Percentiles rank a stretch among this genome's conserved stretches.
Conservation (phyloP, 2,797 vertebrate genomes). For the Lepus townsendii region DNA sequence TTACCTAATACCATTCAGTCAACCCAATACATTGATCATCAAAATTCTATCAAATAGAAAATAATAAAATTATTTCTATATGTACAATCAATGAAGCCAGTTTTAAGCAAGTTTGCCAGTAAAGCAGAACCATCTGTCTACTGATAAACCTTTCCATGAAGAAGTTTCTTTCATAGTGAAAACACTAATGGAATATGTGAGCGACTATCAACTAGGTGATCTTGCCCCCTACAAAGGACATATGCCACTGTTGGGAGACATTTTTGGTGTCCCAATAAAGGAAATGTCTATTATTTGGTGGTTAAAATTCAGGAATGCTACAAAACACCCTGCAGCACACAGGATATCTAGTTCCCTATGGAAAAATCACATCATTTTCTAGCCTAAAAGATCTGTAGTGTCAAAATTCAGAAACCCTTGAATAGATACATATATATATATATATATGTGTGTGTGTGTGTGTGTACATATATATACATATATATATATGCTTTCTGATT, state of each 20-base stretch:
- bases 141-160: not conserved
- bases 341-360: not conserved
- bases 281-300: not conserved
- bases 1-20: not conserved
- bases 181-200: not conserved
- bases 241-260: not conserved
- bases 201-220: not conserved
- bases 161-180: not conserved
- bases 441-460: too few relatives aligned
- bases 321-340: not conserved
- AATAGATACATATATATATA: not conserved
- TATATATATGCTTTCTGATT: not conserved
- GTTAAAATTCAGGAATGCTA: not conserved
- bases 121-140: not conserved
- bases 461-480: too few relatives aligned
- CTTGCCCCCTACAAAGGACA: not conserved
- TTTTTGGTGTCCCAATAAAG: not conserved
- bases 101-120: not conserved
- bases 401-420: not conserved
- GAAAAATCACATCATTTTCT: not conserved
- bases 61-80: not conserved
- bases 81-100: not conserved
- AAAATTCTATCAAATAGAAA: conserved; percentile 25
- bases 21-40: conserved; percentile 13
- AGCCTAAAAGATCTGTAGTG: not conserved